A percentile compares a stretch with the other conserved stretches of the same genome.
phyloP scores from a whole-genome alignment of 2,113 vertebrate species.

The Lepisosteus osseus region DNA sequence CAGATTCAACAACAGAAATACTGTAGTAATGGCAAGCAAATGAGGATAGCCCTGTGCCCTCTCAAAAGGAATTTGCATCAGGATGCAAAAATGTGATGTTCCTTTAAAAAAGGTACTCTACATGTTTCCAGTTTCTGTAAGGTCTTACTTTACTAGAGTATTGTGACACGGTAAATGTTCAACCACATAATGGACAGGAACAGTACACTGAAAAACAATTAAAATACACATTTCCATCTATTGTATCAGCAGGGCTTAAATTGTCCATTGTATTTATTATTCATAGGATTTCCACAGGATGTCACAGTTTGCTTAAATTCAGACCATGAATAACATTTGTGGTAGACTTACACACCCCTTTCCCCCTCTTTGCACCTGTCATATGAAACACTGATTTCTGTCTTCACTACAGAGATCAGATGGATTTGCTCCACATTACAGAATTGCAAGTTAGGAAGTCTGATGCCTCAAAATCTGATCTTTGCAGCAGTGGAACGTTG shows the following conservation, averaged over 20 bases:
- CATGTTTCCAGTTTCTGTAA: too few relatives aligned
- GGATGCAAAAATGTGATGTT: constrained; percentile 1
- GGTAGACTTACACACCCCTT: not conserved
- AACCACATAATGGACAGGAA: too few relatives aligned
- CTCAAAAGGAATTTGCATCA: constrained; percentile 24
- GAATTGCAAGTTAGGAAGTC: constrained; percentile 11
- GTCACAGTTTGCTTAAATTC: too few relatives aligned
- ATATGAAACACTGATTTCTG: not conserved
- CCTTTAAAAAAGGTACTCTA: too few relatives aligned
- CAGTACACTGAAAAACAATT: too few relatives aligned
- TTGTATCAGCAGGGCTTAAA: too few relatives aligned
- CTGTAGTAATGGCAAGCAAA: constrained; percentile 8
- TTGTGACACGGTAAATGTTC: too few relatives aligned
- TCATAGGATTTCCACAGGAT: too few relatives aligned
- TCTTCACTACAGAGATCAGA: not conserved
- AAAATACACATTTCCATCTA: too few relatives aligned
- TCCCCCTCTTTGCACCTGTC: not conserved
- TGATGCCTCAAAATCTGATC: constrained; percentile 34
- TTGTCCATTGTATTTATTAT: too few relatives aligned
- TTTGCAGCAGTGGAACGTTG: constrained; percentile 26
- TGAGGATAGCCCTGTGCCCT: not conserved
- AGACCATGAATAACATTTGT: too few relatives aligned
- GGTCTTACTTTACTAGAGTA: too few relatives aligned
- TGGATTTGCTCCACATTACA: constrained; percentile 14
- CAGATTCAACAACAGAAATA: not conserved